Evolutionary conservation across 1,140 invertebrate species (phyloP).

Genomic region (Chironomus striatipennis): DNA sequence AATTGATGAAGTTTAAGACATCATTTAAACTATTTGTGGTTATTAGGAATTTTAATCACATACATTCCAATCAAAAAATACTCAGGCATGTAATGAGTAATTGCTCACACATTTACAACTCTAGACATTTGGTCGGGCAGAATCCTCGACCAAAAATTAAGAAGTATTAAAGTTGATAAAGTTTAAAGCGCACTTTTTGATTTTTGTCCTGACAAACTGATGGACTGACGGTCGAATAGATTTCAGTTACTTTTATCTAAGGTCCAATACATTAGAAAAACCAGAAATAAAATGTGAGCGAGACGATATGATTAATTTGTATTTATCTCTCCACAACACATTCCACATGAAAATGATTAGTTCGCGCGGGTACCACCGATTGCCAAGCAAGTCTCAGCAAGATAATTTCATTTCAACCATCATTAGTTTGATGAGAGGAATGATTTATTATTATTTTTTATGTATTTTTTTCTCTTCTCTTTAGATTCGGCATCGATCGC

Average conservation of each 20-base stretch:
- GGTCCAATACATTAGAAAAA: no score
- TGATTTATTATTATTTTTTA: constrained; percentile 9
- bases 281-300: neutral
- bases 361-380: constrained; percentile 16
- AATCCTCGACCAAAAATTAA: no score
- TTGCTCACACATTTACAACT: neutral
- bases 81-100: neutral
- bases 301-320: constrained; percentile 23
- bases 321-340: neutral
- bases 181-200: no score
- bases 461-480: neutral
- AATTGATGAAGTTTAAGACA: neutral
- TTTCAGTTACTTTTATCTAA: no score
- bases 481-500: neutral
- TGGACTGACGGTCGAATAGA: no score
- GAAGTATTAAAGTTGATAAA: no score
- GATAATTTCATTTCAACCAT: constrained; percentile 17
- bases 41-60: constrained; percentile 9
- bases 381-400: constrained; percentile 3
- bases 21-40: neutral
- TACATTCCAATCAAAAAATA: neutral
- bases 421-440: constrained; percentile 19
- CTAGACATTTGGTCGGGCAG: neutral
- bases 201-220: no score
- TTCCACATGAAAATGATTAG: constrained; percentile 17